These are phyloP conservation scores for Rachycentron canadum DNA, from an alignment of 2,797 vertebrate species.

Conservation along the genomic window DNA sequence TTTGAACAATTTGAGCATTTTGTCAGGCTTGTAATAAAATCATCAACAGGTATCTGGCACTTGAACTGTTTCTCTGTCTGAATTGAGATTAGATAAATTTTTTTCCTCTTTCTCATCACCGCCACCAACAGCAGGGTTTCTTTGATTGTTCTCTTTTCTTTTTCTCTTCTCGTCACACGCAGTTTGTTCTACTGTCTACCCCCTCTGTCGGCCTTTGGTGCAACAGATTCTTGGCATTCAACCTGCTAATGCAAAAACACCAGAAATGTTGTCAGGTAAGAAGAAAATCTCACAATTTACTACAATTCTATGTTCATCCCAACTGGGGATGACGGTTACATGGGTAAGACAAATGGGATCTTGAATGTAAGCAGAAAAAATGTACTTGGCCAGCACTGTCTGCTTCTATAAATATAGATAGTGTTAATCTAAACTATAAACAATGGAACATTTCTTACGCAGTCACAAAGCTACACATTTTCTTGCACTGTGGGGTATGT, in stretches of 20 bases:
- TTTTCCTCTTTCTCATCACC: constrained; percentile 3
- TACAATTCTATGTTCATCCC: background rate
- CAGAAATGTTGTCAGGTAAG: background rate
- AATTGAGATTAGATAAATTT: background rate
- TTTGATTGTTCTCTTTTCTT: constrained; percentile 12
- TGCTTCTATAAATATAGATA: constrained; percentile 45
- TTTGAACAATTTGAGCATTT: constrained; percentile 1
- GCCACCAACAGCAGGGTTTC: background rate
- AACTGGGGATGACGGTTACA: background rate
- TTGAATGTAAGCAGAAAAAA: constrained; percentile 23
- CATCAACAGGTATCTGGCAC: background rate
- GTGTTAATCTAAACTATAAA: constrained; percentile 40
- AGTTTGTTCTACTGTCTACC: constrained; percentile 1
- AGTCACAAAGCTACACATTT: background rate
- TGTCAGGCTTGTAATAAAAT: constrained; percentile 6
- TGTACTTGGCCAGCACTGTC: constrained; percentile 15
- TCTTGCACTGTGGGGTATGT: constrained; percentile 1
- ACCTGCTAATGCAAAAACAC: background rate
- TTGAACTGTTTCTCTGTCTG: background rate
- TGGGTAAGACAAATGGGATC: constrained; percentile 22
- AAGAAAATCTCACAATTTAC: background rate
- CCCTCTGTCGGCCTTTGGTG: constrained; percentile 16
- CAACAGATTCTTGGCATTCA: constrained; percentile 6
- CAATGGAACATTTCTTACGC: constrained; percentile 34
- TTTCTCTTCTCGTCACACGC: background rate